Evolutionary conservation across 2,888 invertebrate genomes (phyloP).

Genomic region (Chrysina gloriosa): DNA sequence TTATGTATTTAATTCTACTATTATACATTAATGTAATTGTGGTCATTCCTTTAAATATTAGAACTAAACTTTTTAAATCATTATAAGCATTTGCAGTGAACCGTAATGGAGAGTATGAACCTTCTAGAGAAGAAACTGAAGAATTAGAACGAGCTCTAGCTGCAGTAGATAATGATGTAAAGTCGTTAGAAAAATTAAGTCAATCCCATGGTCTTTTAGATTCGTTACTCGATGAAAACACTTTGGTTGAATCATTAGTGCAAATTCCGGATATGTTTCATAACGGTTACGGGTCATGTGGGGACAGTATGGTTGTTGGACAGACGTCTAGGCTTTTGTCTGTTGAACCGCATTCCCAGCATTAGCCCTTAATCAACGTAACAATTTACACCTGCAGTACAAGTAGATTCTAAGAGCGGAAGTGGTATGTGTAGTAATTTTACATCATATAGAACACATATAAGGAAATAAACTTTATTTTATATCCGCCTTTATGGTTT

Average conservation of each 20-base stretch:
- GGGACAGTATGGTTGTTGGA: conserved; percentile 58
- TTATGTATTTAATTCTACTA: background rate
- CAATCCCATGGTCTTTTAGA: conserved; percentile 71
- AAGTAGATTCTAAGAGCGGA: conserved; percentile 40
- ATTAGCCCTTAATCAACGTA: conserved; percentile 25
- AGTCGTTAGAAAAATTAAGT: conserved; percentile 76
- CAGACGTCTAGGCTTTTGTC: conserved; percentile 48
- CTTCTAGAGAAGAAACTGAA: conserved; percentile 85
- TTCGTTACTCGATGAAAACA: conserved; percentile 73
- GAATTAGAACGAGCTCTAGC: conserved; percentile 88
- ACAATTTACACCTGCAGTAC: conserved; percentile 41
- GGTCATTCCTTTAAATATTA: background rate
- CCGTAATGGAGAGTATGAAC: conserved; percentile 78
- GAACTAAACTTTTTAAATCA: background rate
- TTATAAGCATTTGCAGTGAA: conserved; percentile 69
- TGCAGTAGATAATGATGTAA: conserved; percentile 79
- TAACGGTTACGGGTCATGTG: conserved; percentile 64
- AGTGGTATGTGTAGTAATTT: conserved; percentile 35
- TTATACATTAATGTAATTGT: no score
- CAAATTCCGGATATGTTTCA: conserved; percentile 67
- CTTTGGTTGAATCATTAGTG: conserved; percentile 64
- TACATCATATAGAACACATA: background rate
- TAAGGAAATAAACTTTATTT: background rate
- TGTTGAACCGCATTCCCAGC: conserved; percentile 49
- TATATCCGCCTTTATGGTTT: conserved; percentile 21